phyloP scores from a whole-genome alignment of 2,113 vertebrate genomes.

The Prunella himalayana region DNA sequence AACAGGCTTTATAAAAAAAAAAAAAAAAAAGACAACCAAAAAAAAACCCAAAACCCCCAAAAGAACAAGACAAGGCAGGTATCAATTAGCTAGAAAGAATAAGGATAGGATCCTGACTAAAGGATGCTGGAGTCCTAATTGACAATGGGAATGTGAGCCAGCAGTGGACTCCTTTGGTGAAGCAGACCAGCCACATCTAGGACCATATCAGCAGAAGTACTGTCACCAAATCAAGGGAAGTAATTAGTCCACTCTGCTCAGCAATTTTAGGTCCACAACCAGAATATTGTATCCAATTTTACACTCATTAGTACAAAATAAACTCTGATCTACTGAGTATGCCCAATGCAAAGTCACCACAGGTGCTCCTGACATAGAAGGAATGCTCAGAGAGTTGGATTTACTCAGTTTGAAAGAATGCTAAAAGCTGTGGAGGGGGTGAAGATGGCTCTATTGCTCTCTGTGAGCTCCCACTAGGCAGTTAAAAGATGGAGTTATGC shows the following conservation, averaged over 20 bases:
- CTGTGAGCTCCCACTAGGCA: neutral
- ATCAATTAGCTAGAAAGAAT: neutral
- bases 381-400: neutral
- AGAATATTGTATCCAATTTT: neutral
- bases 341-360: neutral
- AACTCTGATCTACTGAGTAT: neutral
- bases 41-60: neutral
- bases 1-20: neutral
- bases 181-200: neutral
- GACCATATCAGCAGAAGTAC: fast-evolving
- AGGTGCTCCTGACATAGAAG: neutral
- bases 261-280: neutral
- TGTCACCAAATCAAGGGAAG: neutral
- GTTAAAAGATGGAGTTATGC: neutral
- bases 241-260: neutral
- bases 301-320: neutral
- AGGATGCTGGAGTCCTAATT: neutral
- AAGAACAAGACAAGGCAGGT: neutral
- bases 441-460: neutral
- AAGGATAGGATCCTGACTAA: neutral
- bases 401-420: neutral
- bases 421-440: neutral
- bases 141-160: neutral
- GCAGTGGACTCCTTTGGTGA: neutral
- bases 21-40: neutral